These are phyloP conservation scores for Todiramphus saurophagus DNA, from an alignment of 2,113 vertebrate species.

Conservation along the genomic window DNA sequence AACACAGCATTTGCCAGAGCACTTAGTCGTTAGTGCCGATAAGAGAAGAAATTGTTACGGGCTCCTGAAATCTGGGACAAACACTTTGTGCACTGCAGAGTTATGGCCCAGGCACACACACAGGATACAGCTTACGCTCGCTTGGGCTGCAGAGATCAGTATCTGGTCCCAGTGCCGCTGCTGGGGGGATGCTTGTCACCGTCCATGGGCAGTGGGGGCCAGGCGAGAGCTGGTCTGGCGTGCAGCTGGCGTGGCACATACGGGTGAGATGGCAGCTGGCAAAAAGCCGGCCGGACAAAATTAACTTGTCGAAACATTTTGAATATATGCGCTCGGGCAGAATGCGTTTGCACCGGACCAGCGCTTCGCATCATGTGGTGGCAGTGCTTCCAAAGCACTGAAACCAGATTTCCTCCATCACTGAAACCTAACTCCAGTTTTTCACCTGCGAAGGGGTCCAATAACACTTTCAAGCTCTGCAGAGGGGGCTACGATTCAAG, in stretches of 20 bases:
- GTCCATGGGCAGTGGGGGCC: background rate
- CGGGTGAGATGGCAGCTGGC: background rate
- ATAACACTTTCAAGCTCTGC: background rate
- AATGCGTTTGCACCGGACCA: background rate
- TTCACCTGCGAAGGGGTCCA: background rate
- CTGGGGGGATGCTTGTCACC: background rate
- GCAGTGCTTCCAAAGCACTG: background rate
- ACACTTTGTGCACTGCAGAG: background rate
- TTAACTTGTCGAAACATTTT: background rate
- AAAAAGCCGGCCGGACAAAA: background rate
- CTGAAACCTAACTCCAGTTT: background rate
- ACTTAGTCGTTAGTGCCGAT: background rate
- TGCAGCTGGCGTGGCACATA: background rate
- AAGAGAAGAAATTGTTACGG: background rate
- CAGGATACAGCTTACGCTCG: rapidly evolving
- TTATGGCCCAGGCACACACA: rapidly evolving
- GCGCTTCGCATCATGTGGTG: background rate
- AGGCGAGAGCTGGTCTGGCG: background rate
- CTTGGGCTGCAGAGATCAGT: background rate
- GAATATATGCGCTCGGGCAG: rapidly evolving
- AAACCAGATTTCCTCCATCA: background rate
- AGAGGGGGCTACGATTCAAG: background rate
- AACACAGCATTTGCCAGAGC: background rate
- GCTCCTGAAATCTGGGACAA: background rate
- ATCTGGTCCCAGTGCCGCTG: background rate